Percentiles rank a stretch among this genome's conserved stretches.
phyloP scores from a whole-genome alignment of 2,888 invertebrate genomes.

The Hedychridium roseum region DNA sequence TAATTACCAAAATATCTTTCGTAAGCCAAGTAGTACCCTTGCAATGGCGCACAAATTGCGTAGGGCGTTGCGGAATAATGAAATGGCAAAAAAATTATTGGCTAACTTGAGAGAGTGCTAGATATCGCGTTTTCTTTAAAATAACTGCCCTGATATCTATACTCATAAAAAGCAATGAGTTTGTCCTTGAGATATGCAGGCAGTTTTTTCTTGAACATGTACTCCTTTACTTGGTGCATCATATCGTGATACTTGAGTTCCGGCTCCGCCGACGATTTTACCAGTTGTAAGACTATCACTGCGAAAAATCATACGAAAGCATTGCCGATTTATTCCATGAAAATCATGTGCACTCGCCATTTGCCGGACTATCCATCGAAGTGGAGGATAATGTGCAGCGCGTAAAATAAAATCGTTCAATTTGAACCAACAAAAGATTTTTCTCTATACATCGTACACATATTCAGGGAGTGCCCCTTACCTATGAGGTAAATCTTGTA shows the following conservation, averaged over 20 bases:
- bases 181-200: constrained; percentile 66
- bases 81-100: no score
- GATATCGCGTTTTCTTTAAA: constrained; percentile 69
- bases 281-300: constrained; percentile 61
- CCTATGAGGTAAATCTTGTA: constrained; percentile 50
- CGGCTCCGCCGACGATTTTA: constrained; percentile 60
- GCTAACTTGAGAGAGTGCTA: constrained; percentile 66
- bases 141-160: constrained; percentile 68
- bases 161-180: constrained; percentile 69
- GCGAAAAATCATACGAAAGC: constrained; percentile 31
- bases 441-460: no score
- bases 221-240: constrained; percentile 68
- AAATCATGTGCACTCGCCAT: no score
- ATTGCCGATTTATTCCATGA: neutral
- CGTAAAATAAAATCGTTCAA: no score
- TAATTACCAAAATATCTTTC: no score
- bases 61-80: no score
- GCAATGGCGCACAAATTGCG: no score
- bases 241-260: constrained; percentile 66
- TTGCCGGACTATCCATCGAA: no score
- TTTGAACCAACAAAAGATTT: no score
- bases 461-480: no score
- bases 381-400: constrained; percentile 1
- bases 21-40: no score
- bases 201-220: constrained; percentile 69